These are phyloP conservation scores for Plebejus anna DNA, from an alignment of 2,888 invertebrate genomes.

Conservation along the genomic window DNA sequence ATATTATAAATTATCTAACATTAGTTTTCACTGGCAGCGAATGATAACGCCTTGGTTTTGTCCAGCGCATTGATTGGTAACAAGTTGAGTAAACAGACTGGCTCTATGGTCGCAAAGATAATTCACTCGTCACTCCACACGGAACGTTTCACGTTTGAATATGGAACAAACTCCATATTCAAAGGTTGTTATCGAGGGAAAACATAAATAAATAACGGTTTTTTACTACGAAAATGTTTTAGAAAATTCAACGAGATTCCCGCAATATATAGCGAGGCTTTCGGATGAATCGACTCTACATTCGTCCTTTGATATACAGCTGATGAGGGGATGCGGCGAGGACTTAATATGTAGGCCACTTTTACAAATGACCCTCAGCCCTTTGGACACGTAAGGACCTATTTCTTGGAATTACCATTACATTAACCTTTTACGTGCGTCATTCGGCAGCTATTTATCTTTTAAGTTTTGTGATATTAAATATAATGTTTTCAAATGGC, in stretches of 20 bases:
- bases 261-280: slow-evolving; percentile 48
- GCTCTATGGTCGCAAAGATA: not conserved
- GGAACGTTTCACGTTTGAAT: slow-evolving; percentile 5
- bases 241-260: slow-evolving; percentile 49
- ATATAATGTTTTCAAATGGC: too few relatives aligned
- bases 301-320: slow-evolving; percentile 57
- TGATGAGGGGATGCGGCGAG: slow-evolving; percentile 75
- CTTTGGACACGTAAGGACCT: slow-evolving; percentile 52
- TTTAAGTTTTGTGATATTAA: not conserved
- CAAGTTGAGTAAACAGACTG: not conserved
- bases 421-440: not conserved
- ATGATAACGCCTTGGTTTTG: not conserved
- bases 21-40: not conserved
- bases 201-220: slow-evolving; percentile 46
- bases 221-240: slow-evolving; percentile 29
- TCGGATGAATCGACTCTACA: slow-evolving; percentile 55
- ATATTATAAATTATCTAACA: not conserved
- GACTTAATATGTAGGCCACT: slow-evolving; percentile 75
- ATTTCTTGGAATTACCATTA: not conserved
- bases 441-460: not conserved
- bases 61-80: slow-evolving; percentile 3
- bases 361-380: slow-evolving; percentile 57
- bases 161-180: slow-evolving; percentile 13
- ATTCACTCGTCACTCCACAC: not conserved
- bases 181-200: slow-evolving; percentile 40